Base-by-base conservation (phyloP, 2,797 vertebrate species). In the Neomorphus geoffroyi region DNA sequence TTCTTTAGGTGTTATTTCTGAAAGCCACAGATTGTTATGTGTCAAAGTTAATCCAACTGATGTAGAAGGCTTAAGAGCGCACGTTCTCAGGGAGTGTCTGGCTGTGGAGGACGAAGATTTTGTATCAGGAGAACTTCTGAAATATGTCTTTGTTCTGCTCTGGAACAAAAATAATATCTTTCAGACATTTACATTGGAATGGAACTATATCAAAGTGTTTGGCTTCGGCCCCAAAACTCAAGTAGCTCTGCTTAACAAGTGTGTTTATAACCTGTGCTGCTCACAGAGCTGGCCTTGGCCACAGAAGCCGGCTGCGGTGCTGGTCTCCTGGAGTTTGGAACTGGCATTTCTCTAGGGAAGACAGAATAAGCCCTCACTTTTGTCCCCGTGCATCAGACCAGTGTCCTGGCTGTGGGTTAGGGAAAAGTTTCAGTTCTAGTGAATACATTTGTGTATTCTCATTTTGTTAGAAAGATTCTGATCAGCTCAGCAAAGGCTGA, bases 151-250 rank as follows among this genome's bases (percentile, higher is more conserved):
- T 96, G 80, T 78, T 70, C 74, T 94, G 28, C 69, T 92, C 74
- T 93, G 93, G 54, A 96, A 90, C 46, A 91, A 94, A 96, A 96
- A 85, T 93, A 74, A 57, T 71, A 77, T 45, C 46, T 70, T 92
- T 75, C 39, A 61, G 92, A 96, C 43, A 64, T 90, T 96, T 90
- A 88, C 74, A 70, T 81, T 79, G 82, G 86, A 91, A 89, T n/a
- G 64, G 33, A 74, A 91, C 85, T 46, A 41, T 14, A 37, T 81
- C n/a, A 39, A 85, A 91, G 18, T 80, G 18, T 56, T 48, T 93
- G 26, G 13, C 57, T 67, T 37, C 32, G 17, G 15, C 35, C 37
- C 33, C 66, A 70, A 73, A 73, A 90, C 33, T 48, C 53, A 84
- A 60, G 69, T 58, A 91, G 45, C 71, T 92, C 64, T 77, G 13